phyloP scores from a whole-genome alignment of 2,797 vertebrate species.

The Apogon hyalosoma region DNA sequence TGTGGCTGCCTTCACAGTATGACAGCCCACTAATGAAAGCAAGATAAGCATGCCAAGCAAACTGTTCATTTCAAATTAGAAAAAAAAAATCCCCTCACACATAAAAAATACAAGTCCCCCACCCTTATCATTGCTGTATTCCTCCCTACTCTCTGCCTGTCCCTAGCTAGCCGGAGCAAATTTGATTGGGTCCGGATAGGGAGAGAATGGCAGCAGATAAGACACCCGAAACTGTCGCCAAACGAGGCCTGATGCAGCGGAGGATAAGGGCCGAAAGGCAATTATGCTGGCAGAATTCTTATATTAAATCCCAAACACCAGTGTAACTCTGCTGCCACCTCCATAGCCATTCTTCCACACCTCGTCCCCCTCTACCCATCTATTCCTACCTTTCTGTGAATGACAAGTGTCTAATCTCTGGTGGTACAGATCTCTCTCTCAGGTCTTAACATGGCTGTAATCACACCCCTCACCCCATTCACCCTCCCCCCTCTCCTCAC shows the following conservation, averaged over 20 bases:
- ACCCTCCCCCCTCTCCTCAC: slow-evolving; percentile 3
- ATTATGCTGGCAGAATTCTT: slow-evolving; percentile 82
- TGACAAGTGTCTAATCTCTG: slow-evolving; percentile 82
- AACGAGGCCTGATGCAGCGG: slow-evolving; percentile 81
- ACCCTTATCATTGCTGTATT: slow-evolving; percentile 76
- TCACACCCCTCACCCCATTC: slow-evolving; percentile 52
- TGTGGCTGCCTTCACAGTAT: slow-evolving; percentile 70
- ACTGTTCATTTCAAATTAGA: slow-evolving; percentile 80
- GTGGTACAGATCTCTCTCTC: slow-evolving; percentile 77
- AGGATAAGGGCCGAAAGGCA: slow-evolving; percentile 82
- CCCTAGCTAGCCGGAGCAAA: slow-evolving; percentile 79
- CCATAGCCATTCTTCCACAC: slow-evolving; percentile 44
- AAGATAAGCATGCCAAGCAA: slow-evolving; percentile 82
- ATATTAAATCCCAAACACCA: slow-evolving; percentile 80
- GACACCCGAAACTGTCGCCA: slow-evolving; percentile 80
- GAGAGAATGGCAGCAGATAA: slow-evolving; percentile 85
- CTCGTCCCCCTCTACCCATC: slow-evolving; percentile 50
- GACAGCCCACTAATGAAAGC: slow-evolving; percentile 80
- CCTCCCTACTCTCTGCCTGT: slow-evolving; percentile 67
- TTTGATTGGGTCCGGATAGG: slow-evolving; percentile 85
- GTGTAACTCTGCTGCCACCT: slow-evolving; percentile 57
- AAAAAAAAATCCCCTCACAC: slow-evolving; percentile 57
- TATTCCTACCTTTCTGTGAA: slow-evolving; percentile 68
- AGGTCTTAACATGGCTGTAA: slow-evolving; percentile 81
- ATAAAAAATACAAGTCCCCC: slow-evolving; percentile 66